Percentiles rank a stretch among this genome's conserved stretches.
These are phyloP conservation scores for Sphaeridia pumilis DNA, from an alignment of 2,888 invertebrate genomes.

Conservation along the genomic window DNA sequence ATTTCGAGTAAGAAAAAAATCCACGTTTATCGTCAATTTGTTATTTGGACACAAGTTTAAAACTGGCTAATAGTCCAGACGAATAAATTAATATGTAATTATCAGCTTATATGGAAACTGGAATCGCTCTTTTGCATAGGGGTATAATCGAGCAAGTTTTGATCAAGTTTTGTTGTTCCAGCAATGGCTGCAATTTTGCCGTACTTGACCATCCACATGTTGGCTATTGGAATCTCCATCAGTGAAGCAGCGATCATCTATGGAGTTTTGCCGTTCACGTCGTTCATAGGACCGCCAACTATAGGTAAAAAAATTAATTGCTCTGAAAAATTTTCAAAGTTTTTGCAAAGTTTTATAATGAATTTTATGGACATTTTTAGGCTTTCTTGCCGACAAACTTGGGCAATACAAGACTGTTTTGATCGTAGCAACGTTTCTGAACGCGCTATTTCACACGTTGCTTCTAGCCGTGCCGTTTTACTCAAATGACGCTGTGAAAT, in stretches of 20 bases:
- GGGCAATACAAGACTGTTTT: conserved; percentile 75
- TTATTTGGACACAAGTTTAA: too few species aligned
- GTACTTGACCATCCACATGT: conserved; percentile 82
- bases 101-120: too few species aligned
- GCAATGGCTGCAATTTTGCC: conserved; percentile 74
- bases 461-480: conserved; percentile 61
- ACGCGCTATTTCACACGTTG: conserved; percentile 67
- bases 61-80: too few species aligned
- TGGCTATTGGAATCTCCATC: conserved; percentile 64
- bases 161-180: too few species aligned
- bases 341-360: too few species aligned
- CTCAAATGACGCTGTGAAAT: conserved; percentile 36
- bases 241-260: conserved; percentile 79
- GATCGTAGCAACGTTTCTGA: conserved; percentile 60
- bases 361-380: conserved; percentile 42
- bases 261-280: conserved; percentile 71
- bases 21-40: too few species aligned
- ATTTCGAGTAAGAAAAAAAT: too few species aligned
- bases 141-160: conserved; percentile 17
- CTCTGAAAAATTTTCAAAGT: neutral
- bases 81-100: too few species aligned
- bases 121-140: neutral
- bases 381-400: conserved; percentile 73
- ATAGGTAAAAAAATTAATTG: conserved; percentile 49
- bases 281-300: conserved; percentile 71